Percentiles rank a stretch among this genome's conserved stretches.
Conservation (phyloP, 2,113 vertebrate genomes). For the Callospermophilus lateralis region DNA sequence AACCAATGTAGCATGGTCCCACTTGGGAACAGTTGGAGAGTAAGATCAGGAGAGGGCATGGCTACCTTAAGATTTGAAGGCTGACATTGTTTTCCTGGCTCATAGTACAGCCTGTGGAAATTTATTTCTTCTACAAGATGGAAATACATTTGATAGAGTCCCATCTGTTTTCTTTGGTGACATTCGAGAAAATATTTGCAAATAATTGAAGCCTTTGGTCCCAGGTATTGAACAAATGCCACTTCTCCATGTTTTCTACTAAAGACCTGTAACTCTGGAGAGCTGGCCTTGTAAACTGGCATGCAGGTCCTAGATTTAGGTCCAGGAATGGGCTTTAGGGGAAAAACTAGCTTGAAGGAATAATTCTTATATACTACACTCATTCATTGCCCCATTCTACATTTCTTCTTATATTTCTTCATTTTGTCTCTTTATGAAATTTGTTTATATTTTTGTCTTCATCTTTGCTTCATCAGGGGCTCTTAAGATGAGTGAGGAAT, state of each 20-base stretch:
- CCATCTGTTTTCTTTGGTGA: constrained; percentile 52
- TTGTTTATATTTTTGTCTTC: constrained; percentile 37
- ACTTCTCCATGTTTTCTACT: not conserved
- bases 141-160: constrained; percentile 51
- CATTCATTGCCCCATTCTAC: not conserved
- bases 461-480: constrained; percentile 14
- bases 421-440: constrained; percentile 45
- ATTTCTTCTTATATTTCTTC: not conserved
- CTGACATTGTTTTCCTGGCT: not conserved
- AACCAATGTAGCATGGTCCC: not conserved
- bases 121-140: not conserved
- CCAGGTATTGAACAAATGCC: not conserved
- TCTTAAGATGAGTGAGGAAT: constrained; percentile 27
- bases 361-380: not conserved
- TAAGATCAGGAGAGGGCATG: not conserved
- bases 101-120: not conserved
- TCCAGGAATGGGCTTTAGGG: not conserved
- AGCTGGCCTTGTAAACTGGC: constrained; percentile 7
- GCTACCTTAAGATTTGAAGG: not conserved
- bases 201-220: constrained; percentile 10
- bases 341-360: not conserved
- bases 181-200: constrained; percentile 43
- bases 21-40: not conserved
- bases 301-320: constrained; percentile 6
- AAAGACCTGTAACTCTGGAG: constrained; percentile 39